Evolutionary conservation across 2,888 invertebrate genomes (phyloP).

Genomic region (Ochlodes sylvanus): DNA sequence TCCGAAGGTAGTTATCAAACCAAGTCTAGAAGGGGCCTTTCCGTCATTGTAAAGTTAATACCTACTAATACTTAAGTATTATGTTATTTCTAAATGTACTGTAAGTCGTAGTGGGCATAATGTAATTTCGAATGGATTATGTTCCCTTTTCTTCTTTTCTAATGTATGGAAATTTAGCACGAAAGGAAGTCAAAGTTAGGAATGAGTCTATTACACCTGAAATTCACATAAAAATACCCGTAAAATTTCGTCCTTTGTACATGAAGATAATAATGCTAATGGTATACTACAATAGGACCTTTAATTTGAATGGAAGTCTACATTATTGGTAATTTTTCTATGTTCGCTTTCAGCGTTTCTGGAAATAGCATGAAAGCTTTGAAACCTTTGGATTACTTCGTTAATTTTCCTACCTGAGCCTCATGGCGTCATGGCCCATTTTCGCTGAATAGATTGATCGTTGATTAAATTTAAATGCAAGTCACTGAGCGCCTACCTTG

Average conservation of each 20-base stretch:
- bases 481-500: constrained; percentile 20
- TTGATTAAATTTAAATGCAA: constrained; percentile 34
- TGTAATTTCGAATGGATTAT: too few relatives aligned
- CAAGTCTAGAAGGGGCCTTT: too few relatives aligned
- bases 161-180: too few relatives aligned
- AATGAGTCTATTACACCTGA: background rate
- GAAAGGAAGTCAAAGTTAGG: background rate
- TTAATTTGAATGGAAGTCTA: constrained; percentile 6
- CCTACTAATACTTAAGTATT: too few relatives aligned
- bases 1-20: too few relatives aligned
- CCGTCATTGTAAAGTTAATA: too few relatives aligned
- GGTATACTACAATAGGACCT: constrained; percentile 9
- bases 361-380: constrained; percentile 22
- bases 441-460: constrained; percentile 29
- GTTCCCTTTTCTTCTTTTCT: too few relatives aligned
- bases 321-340: constrained; percentile 12
- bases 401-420: constrained; percentile 18
- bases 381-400: constrained; percentile 10
- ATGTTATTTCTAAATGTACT: too few relatives aligned
- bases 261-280: constrained; percentile 16
- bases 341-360: constrained; percentile 17
- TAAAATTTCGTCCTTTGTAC: background rate
- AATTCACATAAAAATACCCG: background rate
- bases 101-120: too few relatives aligned
- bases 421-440: constrained; percentile 13